Evolutionary conservation across 1,140 invertebrate genomes (phyloP), one percentile per base, ranked within the genome.

Genomic region (Prorops nasuta): DNA sequence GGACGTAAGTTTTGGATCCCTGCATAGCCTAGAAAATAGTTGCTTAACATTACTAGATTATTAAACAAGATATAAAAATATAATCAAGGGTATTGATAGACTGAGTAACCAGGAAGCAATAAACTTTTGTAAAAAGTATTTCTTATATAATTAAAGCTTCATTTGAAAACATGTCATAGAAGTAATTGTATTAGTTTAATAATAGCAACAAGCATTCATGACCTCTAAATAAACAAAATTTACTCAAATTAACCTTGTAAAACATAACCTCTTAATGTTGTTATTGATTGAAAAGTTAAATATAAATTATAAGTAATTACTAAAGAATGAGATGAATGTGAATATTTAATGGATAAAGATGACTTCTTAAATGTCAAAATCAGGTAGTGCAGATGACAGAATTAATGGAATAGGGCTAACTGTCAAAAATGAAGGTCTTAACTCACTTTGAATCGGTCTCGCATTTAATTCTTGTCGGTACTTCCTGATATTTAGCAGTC

Each of bases 21-120:
- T 72, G 53, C 37, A 54, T 21, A 64, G 45, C 45, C 72, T 74
- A 56, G 39, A 67, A 67, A 54, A 55, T 60, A 49, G n/a, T n/a
- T n/a, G n/a, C n/a, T n/a, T 1, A 37, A 9, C 7, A 18, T 37
- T 37, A 32, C 17, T n/a, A n/a, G 1, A 19, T 49, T 24, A 31
- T 24, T 4, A 39, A 6, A 19, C n/a, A 8, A 9, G 14, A 40
- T 16, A 3, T 0, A 15, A 19, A 18, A 19, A 8, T n/a, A n/a
- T n/a, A n/a, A n/a, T n/a, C n/a, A n/a, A n/a, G n/a, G n/a, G n/a
- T n/a, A n/a, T n/a, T n/a, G n/a, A n/a, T n/a, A n/a, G n/a, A n/a
- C n/a, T n/a, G n/a, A n/a, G n/a, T n/a, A n/a, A n/a, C n/a, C n/a
- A n/a, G n/a, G n/a, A n/a, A n/a, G n/a, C n/a, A n/a, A n/a, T n/a